These are phyloP conservation scores for Misgurnus mizolepis DNA, from an alignment of 2,113 vertebrate genomes.

Conservation along the genomic window DNA sequence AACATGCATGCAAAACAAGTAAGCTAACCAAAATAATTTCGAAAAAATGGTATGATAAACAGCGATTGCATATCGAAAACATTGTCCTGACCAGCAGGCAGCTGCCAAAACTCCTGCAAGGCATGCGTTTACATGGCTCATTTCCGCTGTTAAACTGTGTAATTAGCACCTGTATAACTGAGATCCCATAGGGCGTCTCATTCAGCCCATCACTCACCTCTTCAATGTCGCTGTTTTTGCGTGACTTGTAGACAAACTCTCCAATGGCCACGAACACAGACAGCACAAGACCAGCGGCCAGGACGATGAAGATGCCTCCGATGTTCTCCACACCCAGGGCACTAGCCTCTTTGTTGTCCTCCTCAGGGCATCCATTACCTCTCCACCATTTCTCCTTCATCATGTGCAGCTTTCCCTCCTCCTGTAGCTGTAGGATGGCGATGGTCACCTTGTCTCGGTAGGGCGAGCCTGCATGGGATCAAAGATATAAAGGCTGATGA, in stretches of 20 bases:
- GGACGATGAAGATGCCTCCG: conserved; percentile 97
- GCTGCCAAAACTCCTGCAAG: conserved; percentile 20
- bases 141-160: conserved; percentile 2
- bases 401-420: conserved; percentile 96
- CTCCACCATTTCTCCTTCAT: conserved; percentile 99
- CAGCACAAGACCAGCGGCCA: conserved; percentile 92
- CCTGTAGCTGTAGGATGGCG: conserved; percentile 96
- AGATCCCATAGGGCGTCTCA: neutral
- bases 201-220: conserved; percentile 79
- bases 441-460: conserved; percentile 96
- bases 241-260: conserved; percentile 94
- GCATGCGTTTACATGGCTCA: conserved; percentile 12
- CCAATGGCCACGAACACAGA: conserved; percentile 97
- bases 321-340: conserved; percentile 96
- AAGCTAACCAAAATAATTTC: neutral
- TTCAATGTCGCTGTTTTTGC: conserved; percentile 89
- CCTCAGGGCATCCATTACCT: conserved; percentile 93
- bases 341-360: conserved; percentile 94
- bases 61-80: neutral
- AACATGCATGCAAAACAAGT: neutral
- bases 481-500: neutral
- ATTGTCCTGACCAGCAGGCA: conserved; percentile 5
- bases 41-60: conserved; percentile 1
- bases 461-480: conserved; percentile 82
- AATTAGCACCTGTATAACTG: conserved; percentile 12